Percentiles rank a stretch among this genome's conserved stretches.
These are phyloP conservation scores for Protosalanx chinensis DNA, from an alignment of 2,797 vertebrate genomes.

Conservation along the genomic window DNA sequence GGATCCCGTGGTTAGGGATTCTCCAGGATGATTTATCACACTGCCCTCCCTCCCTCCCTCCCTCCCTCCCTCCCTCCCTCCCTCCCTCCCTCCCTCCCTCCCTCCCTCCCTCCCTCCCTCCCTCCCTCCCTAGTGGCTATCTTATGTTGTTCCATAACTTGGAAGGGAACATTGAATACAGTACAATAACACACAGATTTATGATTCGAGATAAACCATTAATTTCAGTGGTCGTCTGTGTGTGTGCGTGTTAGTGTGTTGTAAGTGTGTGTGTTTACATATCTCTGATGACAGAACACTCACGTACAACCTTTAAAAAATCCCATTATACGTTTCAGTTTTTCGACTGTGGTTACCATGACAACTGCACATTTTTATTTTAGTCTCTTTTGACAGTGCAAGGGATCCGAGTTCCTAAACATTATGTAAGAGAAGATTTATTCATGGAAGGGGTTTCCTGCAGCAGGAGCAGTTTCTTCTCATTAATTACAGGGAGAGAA, in stretches of 20 bases:
- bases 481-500: conserved; percentile 18
- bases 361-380: conserved; percentile 76
- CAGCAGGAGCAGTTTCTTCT: conserved; percentile 41
- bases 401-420: conserved; percentile 65
- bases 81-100: background rate
- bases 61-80: too few relatives aligned
- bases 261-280: background rate
- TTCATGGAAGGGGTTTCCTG: conserved; percentile 73
- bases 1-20: background rate
- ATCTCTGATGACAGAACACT: conserved; percentile 43
- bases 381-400: conserved; percentile 68
- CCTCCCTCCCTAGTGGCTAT: background rate
- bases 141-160: too few relatives aligned
- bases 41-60: background rate
- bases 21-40: conserved; percentile 1
- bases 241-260: background rate
- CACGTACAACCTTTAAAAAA: conserved; percentile 70
- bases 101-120: background rate
- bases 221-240: background rate
- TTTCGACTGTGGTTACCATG: conserved; percentile 72
- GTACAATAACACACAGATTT: background rate
- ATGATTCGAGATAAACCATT: background rate
- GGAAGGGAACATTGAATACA: too few relatives aligned
- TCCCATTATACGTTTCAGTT: conserved; percentile 63
- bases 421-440: conserved; percentile 70